Conservation (phyloP, 1,140 invertebrate genomes). For the Sycobia sp. region DNA sequence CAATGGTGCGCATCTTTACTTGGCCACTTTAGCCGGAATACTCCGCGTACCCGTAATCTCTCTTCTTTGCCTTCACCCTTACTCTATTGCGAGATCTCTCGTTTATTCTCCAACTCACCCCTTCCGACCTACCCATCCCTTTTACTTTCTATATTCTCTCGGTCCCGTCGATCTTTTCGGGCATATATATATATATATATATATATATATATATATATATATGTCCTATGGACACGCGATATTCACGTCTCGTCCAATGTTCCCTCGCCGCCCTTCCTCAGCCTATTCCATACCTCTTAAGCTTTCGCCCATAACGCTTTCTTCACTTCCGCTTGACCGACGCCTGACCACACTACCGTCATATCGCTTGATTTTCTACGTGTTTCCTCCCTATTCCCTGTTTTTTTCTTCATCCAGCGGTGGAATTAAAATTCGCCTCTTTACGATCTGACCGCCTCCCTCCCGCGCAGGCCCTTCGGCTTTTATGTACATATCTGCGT, state of each 20-base stretch:
- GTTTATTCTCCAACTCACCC: not conserved
- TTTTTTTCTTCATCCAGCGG: slow-evolving; percentile 4
- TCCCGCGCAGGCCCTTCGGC: not conserved
- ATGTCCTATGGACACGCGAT: slow-evolving; percentile 21
- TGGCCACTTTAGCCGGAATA: too few relatives aligned
- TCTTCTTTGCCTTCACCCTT: not conserved
- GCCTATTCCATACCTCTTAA: too few relatives aligned
- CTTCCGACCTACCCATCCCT: not conserved
- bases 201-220: too few relatives aligned
- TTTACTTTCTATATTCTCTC: slow-evolving; percentile 12
- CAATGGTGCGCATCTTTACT: too few relatives aligned
- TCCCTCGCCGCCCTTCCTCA: too few relatives aligned
- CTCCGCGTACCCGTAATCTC: too few relatives aligned
- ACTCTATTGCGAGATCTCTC: slow-evolving; percentile 11
- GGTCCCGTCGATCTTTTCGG: slow-evolving; percentile 4
- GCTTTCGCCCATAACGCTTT: too few relatives aligned
- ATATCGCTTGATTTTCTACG: slow-evolving; percentile 18
- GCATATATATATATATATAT: too few relatives aligned
- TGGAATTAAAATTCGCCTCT: slow-evolving; percentile 32
- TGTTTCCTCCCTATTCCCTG: too few relatives aligned
- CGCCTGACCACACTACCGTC: too few relatives aligned
- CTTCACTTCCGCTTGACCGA: too few relatives aligned
- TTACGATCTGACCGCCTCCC: too few relatives aligned
- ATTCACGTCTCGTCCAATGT: slow-evolving; percentile 24
- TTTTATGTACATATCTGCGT: not conserved